Base-by-base conservation (phyloP, 2,113 vertebrate genomes). In the Thamnaconus septentrionalis region DNA sequence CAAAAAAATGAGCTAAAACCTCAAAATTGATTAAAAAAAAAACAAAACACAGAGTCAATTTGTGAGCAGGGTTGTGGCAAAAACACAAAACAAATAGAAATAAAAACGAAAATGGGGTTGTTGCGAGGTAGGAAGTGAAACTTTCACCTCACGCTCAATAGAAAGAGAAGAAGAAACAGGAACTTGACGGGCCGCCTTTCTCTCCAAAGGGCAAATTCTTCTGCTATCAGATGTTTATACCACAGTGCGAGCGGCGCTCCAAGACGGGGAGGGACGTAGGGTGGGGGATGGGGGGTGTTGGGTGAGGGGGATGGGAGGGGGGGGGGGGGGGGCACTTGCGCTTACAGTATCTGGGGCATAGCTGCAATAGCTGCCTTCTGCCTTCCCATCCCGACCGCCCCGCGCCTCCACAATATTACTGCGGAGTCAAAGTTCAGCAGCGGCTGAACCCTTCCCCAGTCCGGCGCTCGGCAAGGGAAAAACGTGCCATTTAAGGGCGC, bases 131-230 rank as follows among this genome's bases (percentile, higher is more conserved):
- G 82, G 83, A 88, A 88, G 75, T 73, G 75, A 84, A 86, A 80
- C 70, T 56, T 73, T 87, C 68, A 81, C 75, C 65, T 76, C 50
- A 73, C 11, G 2, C 44, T 73, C 52, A 12, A 69, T 56, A 67
- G 10, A 71, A 79, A 61, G 11, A 51, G 55, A 69, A 2, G 81
- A 79, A 52, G 66, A 75, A 80, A 76, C 51, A 81, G 76, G 66
- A 83, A 81, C 73, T 61, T 3, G 3, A 47, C 18, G 6, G 46
- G 64, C 50, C 41, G 3, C 65, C 18, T 73, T 71, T 75, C 65
- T 71, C 56, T 81, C 68, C 66, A 79, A 83, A 83, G 80, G 83
- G 73, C 69, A 85, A 81, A 86, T 83, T 80, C 82, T 87, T 88
- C 66, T 79, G 75, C 71, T 80, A 86, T 88, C 84, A 85, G 71